Conservation (phyloP, 2,797 vertebrate genomes). For the Xenops minutus region DNA sequence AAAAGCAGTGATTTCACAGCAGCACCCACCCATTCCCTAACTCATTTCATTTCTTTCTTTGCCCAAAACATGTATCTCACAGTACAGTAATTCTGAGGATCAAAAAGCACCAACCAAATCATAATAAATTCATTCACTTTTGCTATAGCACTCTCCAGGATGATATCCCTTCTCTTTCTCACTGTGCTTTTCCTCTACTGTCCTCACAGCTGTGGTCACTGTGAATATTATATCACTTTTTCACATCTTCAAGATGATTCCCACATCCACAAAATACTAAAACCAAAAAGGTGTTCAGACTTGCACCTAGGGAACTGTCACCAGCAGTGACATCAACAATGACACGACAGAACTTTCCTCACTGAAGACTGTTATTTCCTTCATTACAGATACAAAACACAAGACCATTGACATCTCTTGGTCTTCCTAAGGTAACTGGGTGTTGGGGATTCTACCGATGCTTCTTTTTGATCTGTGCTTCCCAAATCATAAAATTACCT, state of each 20-base stretch:
- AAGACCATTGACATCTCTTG: not conserved
- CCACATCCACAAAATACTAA: not conserved
- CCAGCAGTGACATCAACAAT: not conserved
- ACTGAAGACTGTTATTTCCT: not conserved
- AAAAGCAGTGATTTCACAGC: not conserved
- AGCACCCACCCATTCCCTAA: not conserved
- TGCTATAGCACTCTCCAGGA: not conserved
- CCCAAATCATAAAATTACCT: conserved; percentile 67
- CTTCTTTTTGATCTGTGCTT: not conserved
- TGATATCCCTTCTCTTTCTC: not conserved
- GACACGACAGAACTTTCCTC: not conserved
- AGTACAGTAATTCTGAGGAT: not conserved
- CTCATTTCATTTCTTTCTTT: not conserved
- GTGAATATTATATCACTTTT: accelerated
- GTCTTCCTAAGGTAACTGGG: not conserved
- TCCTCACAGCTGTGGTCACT: not conserved
- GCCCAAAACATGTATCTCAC: not conserved
- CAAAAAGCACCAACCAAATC: not conserved
- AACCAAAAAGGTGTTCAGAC: not conserved
- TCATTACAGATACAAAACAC: not conserved
- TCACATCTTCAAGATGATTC: not conserved
- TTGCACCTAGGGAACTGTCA: not conserved
- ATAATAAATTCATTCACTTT: not conserved
- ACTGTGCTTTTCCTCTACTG: not conserved
- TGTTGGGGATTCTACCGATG: not conserved